A percentile compares a stretch with the other conserved stretches of the same genome.
These are phyloP conservation scores for Aspiorhynchus laticeps DNA, from an alignment of 2,113 vertebrate genomes.

Conservation along the genomic window DNA sequence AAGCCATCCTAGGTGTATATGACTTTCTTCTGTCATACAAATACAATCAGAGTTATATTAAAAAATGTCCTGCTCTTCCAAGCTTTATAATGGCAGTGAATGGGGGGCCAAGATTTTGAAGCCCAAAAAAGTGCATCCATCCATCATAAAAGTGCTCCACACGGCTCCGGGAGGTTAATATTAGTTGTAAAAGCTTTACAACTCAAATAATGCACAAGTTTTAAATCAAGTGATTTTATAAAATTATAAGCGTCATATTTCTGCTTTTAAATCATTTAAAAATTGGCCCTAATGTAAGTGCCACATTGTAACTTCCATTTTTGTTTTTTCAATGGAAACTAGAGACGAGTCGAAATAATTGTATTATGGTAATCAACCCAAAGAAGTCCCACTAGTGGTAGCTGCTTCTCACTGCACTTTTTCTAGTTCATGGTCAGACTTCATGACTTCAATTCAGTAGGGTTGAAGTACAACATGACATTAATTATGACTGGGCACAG, in stretches of 20 bases:
- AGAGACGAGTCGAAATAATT: neutral
- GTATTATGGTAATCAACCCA: neutral
- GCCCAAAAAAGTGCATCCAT: too few species aligned
- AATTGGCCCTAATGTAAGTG: neutral
- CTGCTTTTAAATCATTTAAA: neutral
- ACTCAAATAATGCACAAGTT: neutral
- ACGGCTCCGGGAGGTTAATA: too few species aligned
- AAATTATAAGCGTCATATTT: neutral
- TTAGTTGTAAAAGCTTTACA: neutral
- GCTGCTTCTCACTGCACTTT: slow-evolving; percentile 12
- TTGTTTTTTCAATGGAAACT: neutral
- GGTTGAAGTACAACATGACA: slow-evolving; percentile 49
- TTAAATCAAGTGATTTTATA: neutral
- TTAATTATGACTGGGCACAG: slow-evolving; percentile 46
- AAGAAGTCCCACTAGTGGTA: slow-evolving; percentile 7
- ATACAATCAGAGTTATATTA: neutral
- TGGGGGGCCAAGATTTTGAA: too few species aligned
- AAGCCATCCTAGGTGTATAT: neutral
- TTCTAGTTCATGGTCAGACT: neutral
- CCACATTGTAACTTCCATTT: neutral
- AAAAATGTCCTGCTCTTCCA: neutral
- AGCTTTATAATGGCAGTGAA: neutral
- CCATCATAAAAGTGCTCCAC: too few species aligned
- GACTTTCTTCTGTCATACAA: neutral
- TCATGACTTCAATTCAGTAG: slow-evolving; percentile 36